A percentile compares a stretch with the other conserved stretches of the same genome.
Conservation (phyloP, 64 coral and sea anemone genomes). For the Anthopleura sola region DNA sequence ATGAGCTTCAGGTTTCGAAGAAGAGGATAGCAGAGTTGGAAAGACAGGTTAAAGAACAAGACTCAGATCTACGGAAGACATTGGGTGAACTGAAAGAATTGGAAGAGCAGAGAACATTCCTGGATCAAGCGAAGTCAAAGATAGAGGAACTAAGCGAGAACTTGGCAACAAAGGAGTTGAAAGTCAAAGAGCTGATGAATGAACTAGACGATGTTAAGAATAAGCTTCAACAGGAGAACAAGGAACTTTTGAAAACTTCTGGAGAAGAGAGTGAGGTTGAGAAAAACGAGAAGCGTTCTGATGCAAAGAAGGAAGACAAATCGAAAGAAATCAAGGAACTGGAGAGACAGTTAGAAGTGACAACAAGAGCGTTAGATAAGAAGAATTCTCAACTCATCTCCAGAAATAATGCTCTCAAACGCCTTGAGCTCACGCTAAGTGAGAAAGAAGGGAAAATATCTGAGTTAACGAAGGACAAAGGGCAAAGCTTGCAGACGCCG, state of each 20-base stretch:
- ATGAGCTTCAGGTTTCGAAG: background rate
- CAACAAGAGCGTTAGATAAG: conserved; percentile 85
- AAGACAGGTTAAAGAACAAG: background rate
- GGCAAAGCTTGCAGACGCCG: background rate
- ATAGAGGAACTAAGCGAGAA: background rate
- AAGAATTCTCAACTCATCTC: conserved; percentile 93
- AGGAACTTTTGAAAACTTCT: background rate
- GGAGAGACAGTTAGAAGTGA: conserved; percentile 76
- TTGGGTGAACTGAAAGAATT: background rate
- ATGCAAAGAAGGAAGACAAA: conserved; percentile 1
- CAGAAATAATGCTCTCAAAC: conserved; percentile 79
- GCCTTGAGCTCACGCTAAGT: conserved; percentile 54
- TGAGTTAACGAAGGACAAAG: conserved; percentile 25
- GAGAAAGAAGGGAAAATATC: conserved; percentile 42
- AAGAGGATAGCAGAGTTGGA: conserved; percentile 12
- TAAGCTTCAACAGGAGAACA: background rate
- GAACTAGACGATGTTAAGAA: conserved; percentile 13
- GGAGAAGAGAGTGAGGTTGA: background rate
- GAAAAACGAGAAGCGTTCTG: background rate
- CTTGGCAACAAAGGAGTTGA: background rate
- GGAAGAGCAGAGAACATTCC: too few species aligned
- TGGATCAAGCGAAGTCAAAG: background rate
- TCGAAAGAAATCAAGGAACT: conserved; percentile 36
- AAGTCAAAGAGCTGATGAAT: background rate
- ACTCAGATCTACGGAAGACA: background rate